Conservation (phyloP, 2,797 vertebrate species). For the Cossypha dichroa region DNA sequence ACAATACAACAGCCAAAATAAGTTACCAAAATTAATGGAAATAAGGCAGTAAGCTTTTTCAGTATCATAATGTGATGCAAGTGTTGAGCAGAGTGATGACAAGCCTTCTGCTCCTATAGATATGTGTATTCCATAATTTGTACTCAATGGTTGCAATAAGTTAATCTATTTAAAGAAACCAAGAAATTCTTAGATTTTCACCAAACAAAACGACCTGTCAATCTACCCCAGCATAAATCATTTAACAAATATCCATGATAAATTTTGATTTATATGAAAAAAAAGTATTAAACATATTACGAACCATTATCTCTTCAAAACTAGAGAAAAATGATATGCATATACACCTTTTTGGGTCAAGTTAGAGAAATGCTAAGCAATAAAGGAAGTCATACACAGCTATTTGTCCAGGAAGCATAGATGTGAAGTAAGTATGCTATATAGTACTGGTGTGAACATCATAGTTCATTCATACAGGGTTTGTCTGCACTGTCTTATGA, state of each 20-base stretch:
- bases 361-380: not conserved
- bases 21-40: constrained; percentile 53
- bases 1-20: constrained; percentile 24
- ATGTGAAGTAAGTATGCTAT: not conserved
- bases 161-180: not conserved
- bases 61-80: constrained; percentile 38
- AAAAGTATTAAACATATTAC: not conserved
- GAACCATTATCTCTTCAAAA: not conserved
- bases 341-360: not conserved
- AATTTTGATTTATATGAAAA: not conserved
- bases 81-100: constrained; percentile 27
- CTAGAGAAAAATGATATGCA: not conserved
- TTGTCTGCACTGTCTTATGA: not conserved
- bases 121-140: not conserved
- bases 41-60: constrained; percentile 6
- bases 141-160: not conserved
- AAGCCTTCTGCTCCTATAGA: constrained; percentile 4
- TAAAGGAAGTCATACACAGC: not conserved
- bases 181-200: not conserved
- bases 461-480: not conserved
- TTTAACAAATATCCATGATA: not conserved
- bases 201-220: not conserved
- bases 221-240: not conserved
- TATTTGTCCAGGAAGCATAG: not conserved
- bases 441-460: not conserved